These are phyloP conservation scores for Venustoraphidia nigricollis DNA, from an alignment of 2,888 invertebrate genomes.

Conservation along the genomic window DNA sequence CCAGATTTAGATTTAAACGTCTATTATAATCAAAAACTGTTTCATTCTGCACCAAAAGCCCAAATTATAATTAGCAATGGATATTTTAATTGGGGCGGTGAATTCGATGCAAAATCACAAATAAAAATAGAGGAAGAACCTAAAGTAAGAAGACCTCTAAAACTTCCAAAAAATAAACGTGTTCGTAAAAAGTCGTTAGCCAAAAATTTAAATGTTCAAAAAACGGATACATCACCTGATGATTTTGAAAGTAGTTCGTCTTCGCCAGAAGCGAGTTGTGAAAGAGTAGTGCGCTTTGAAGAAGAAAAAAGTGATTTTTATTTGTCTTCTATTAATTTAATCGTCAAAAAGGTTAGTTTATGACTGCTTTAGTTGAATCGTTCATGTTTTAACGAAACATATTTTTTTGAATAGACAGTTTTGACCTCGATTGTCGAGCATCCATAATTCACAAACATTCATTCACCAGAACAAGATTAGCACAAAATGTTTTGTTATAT, in stretches of 20 bases:
- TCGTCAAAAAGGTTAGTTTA: slow-evolving; percentile 26
- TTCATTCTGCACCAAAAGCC: slow-evolving; percentile 32
- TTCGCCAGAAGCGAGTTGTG: slow-evolving; percentile 2
- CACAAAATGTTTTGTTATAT: too few species aligned
- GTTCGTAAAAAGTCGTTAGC: neutral
- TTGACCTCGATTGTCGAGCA: too few species aligned
- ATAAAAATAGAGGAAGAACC: slow-evolving; percentile 11
- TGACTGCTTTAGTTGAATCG: too few species aligned
- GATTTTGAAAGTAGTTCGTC: slow-evolving; percentile 1
- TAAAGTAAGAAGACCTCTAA: slow-evolving; percentile 28
- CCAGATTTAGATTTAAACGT: slow-evolving; percentile 42
- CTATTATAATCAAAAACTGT: slow-evolving; percentile 38
- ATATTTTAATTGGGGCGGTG: slow-evolving; percentile 38
- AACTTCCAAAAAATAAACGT: neutral
- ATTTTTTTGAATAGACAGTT: too few species aligned
- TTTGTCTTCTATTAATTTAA: slow-evolving; percentile 26
- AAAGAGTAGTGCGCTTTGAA: slow-evolving; percentile 15
- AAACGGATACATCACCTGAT: slow-evolving; percentile 23
- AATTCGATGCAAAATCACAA: too few species aligned
- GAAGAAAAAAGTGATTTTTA: slow-evolving; percentile 20
- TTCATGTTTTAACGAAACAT: too few species aligned
- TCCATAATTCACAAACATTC: too few species aligned
- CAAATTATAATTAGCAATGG: slow-evolving; percentile 42
- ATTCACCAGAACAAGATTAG: too few species aligned
- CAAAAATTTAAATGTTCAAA: slow-evolving; percentile 17